phyloP scores from a whole-genome alignment of 2,888 invertebrate species.

The Eristalis tenax region DNA sequence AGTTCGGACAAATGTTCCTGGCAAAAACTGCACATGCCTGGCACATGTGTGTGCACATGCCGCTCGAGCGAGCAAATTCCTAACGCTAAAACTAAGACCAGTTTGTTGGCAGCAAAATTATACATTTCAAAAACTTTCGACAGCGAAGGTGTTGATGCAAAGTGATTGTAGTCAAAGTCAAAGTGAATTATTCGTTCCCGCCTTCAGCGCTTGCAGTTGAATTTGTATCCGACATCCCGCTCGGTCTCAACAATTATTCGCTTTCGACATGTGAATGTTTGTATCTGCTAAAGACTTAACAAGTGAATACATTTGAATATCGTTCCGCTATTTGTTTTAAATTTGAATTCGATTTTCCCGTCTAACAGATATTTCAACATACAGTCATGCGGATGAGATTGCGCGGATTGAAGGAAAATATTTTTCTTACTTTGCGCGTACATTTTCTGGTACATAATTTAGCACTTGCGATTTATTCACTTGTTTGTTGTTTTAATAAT shows the following conservation, averaged over 20 bases:
- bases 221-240: not conserved
- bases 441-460: slow-evolving; percentile 66
- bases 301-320: slow-evolving; percentile 32
- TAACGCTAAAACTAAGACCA: too few species aligned
- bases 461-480: slow-evolving; percentile 72
- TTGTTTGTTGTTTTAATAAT: slow-evolving; percentile 72
- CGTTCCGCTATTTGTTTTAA: slow-evolving; percentile 25
- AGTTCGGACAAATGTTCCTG: too few species aligned
- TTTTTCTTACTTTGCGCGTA: slow-evolving; percentile 55
- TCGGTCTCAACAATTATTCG: slow-evolving; percentile 28
- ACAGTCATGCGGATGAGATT: slow-evolving; percentile 9
- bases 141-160: not conserved
- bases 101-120: not conserved
- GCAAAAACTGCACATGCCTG: too few species aligned
- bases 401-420: slow-evolving; percentile 56
- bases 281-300: slow-evolving; percentile 9
- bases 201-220: not conserved
- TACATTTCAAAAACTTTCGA: not conserved
- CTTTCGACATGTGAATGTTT: slow-evolving; percentile 9
- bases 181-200: not conserved
- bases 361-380: not conserved
- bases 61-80: too few species aligned
- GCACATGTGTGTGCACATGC: too few species aligned
- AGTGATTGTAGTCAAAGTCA: not conserved
- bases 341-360: slow-evolving; percentile 32